Conservation (phyloP, 2,888 invertebrate genomes). For the Tetheella fluctuosa region DNA sequence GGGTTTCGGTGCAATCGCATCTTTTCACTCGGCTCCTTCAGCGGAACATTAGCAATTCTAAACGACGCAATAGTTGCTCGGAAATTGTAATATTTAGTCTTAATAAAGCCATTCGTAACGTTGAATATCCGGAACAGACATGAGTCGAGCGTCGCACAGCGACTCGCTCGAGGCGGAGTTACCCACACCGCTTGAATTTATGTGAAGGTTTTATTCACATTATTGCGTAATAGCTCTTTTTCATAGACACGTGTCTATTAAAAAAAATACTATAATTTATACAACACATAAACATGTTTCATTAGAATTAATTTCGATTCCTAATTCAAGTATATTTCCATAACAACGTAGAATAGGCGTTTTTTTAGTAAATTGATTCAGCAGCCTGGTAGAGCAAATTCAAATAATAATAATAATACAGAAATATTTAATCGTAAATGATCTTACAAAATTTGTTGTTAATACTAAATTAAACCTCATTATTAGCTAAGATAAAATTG, state of each 20-base stretch:
- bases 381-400: background rate
- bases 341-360: background rate
- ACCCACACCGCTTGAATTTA: slow-evolving; percentile 57
- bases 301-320: slow-evolving; percentile 12
- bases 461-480: no score
- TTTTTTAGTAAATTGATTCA: background rate
- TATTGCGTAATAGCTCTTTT: slow-evolving; percentile 29
- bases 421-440: no score
- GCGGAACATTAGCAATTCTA: slow-evolving; percentile 76
- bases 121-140: slow-evolving; percentile 73
- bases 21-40: slow-evolving; percentile 71
- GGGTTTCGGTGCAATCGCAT: slow-evolving; percentile 68
- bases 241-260: slow-evolving; percentile 26
- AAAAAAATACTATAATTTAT: slow-evolving; percentile 20
- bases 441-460: no score
- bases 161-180: slow-evolving; percentile 59
- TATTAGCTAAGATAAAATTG: no score
- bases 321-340: slow-evolving; percentile 11
- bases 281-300: slow-evolving; percentile 18
- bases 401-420: no score
- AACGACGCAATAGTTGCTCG: slow-evolving; percentile 72
- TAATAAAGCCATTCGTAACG: slow-evolving; percentile 81
- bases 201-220: slow-evolving; percentile 56
- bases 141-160: slow-evolving; percentile 48
- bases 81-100: slow-evolving; percentile 81